Conservation (phyloP, 2,888 invertebrate genomes). For the Cacoxenus indagator region DNA sequence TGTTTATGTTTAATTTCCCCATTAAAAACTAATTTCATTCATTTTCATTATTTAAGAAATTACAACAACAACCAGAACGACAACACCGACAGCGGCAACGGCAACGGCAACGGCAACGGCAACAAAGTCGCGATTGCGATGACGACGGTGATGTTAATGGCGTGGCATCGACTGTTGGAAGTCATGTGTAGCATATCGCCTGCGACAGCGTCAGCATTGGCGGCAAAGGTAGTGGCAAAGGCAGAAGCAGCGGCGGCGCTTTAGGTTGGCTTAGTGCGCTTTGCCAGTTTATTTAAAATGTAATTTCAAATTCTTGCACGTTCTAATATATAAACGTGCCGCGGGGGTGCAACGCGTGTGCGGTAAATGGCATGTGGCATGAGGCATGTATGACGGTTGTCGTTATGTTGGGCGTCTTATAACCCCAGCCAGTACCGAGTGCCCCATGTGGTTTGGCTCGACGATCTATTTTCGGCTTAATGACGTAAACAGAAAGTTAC, state of each 20-base stretch:
- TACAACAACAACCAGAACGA: background rate
- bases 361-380: background rate
- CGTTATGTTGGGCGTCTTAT: background rate
- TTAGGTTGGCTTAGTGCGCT: background rate
- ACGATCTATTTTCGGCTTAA: conserved; percentile 8
- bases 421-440: background rate
- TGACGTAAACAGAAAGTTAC: conserved; percentile 18
- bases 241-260: background rate
- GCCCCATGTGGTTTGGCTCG: background rate
- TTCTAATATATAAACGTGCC: conserved; percentile 9
- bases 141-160: background rate
- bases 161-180: too few relatives aligned
- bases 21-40: conserved; percentile 23
- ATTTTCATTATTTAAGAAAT: background rate
- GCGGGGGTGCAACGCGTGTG: background rate
- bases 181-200: too few relatives aligned
- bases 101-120: background rate
- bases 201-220: too few relatives aligned
- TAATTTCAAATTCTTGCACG: conserved; percentile 16
- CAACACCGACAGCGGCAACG: background rate
- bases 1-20: conserved; percentile 1
- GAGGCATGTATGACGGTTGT: background rate
- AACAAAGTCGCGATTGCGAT: too few relatives aligned
- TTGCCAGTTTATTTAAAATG: conserved; percentile 5
- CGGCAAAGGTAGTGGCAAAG: too few relatives aligned